Percentiles rank a stretch among this genome's conserved stretches.
phyloP scores from a whole-genome alignment of 2,888 invertebrate species.

The Tribolium freemani region DNA sequence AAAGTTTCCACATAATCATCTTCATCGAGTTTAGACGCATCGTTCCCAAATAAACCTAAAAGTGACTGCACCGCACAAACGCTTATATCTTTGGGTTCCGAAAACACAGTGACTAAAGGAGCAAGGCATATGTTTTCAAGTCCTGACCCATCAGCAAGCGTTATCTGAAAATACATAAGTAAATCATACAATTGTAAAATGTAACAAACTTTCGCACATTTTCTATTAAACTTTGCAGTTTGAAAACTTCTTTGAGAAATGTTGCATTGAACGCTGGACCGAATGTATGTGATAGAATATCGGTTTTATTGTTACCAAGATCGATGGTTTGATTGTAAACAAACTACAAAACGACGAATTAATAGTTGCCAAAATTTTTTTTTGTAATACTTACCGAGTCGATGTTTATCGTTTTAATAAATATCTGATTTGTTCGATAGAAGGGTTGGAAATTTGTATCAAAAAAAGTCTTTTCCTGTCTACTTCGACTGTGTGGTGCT shows the following conservation, averaged over 20 bases:
- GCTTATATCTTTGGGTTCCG: constrained; percentile 69
- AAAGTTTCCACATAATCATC: constrained; percentile 71
- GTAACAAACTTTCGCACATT: constrained; percentile 63
- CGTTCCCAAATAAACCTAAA: constrained; percentile 83
- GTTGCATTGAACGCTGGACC: constrained; percentile 86
- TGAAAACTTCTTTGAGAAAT: constrained; percentile 81
- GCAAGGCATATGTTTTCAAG: constrained; percentile 85
- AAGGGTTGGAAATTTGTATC: constrained; percentile 91
- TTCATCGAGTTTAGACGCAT: constrained; percentile 61
- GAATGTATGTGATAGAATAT: constrained; percentile 68
- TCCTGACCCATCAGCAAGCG: constrained; percentile 71
- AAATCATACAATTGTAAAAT: constrained; percentile 6
- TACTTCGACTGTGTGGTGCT: constrained; percentile 82
- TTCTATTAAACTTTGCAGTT: constrained; percentile 78
- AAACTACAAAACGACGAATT: constrained; percentile 55
- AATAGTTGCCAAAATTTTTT: not conserved
- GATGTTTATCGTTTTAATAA: constrained; percentile 77
- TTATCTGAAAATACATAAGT: constrained; percentile 64
- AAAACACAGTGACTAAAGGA: constrained; percentile 80
- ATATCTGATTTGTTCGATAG: constrained; percentile 91
- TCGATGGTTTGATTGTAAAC: constrained; percentile 50
- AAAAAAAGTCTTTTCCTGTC: constrained; percentile 88
- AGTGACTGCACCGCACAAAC: constrained; percentile 88
- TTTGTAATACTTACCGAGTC: constrained; percentile 66
- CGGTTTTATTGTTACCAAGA: constrained; percentile 54